Evolutionary conservation across 2,888 invertebrate species (phyloP), one percentile per base, ranked within the genome.

Genomic region (Philonicus albiceps): DNA sequence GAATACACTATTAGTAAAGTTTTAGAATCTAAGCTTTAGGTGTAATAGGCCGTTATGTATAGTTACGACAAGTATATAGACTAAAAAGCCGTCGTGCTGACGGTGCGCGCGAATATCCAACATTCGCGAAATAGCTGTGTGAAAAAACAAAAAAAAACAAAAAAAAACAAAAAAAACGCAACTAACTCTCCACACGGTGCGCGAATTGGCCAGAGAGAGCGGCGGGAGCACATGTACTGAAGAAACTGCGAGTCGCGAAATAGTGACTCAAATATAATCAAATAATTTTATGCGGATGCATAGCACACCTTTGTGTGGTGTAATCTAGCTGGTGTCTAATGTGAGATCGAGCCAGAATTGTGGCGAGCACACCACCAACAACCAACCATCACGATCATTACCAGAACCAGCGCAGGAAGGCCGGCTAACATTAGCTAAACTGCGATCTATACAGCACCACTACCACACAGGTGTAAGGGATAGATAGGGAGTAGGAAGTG

Each of bases 1-100:
- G 89, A 89, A 89, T 89, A 88, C 89, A 89, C 89, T 87, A 89
- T 89, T 89, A 89, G 89, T 89, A 88, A 88, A 89, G 89, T 89
- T 88, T 88, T 78, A 55, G 86, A 87, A 85, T 88, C 87, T 88
- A 88, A 88, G 86, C 87, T 87, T 74, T 86, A 86, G 85, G 73
- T 87, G 87, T 86, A 86, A 87, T 87, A 87, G 85, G 74, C 87
- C 74, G 30, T 53, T 85, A 86, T 86, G 85, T 87, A 87, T 86
- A 85, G 75, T 55, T 76, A 84, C 40, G 40, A 19, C 16, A 49
- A 84, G 84, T 84, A 84, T 84, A 84, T 84, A 84, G 84, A 84
- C 84, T 84, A 31, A 83, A 49, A 37, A 37, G 37, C 55, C 53
- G 49, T 75, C 75, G 40, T 85, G 85, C 85, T 86, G 86, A 78